Evolutionary conservation across 2,888 invertebrate genomes (phyloP).

Genomic region (Antheraea assamensis): DNA sequence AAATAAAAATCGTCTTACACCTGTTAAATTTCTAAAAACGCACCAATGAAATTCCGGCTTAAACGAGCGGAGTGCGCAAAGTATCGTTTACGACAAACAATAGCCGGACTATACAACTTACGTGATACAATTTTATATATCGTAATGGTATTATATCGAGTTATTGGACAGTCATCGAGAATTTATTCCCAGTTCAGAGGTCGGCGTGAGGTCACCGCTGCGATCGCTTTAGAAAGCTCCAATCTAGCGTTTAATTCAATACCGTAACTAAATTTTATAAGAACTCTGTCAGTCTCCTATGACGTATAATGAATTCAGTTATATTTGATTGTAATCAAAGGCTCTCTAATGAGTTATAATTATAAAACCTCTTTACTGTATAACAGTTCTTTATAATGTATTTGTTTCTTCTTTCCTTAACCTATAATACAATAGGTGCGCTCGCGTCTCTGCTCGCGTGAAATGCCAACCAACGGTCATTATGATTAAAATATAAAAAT

Average conservation of each 20-base stretch:
- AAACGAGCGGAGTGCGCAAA: conserved; percentile 50
- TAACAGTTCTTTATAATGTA: not conserved
- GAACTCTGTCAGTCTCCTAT: conserved; percentile 20
- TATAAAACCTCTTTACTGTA: not conserved
- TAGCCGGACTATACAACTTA: conserved; percentile 65
- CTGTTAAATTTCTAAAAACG: conserved; percentile 19
- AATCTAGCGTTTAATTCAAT: conserved; percentile 64
- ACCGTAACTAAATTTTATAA: conserved; percentile 41
- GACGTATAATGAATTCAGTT: conserved; percentile 21
- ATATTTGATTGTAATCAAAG: conserved; percentile 21
- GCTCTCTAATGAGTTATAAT: not conserved
- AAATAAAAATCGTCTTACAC: too few relatives aligned
- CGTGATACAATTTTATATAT: conserved; percentile 59
- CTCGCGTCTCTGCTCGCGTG: too few relatives aligned
- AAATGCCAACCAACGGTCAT: too few relatives aligned
- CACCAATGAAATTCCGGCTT: conserved; percentile 40
- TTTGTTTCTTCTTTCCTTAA: not conserved
- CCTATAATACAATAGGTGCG: not conserved
- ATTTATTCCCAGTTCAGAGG: conserved; percentile 56
- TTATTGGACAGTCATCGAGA: conserved; percentile 59
- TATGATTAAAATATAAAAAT: too few relatives aligned
- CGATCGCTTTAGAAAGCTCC: conserved; percentile 49
- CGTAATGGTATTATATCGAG: conserved; percentile 57
- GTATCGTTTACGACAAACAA: conserved; percentile 73
- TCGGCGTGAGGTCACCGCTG: conserved; percentile 34